phyloP scores from a whole-genome alignment of 2,888 invertebrate genomes.

The Atrina japonica region DNA sequence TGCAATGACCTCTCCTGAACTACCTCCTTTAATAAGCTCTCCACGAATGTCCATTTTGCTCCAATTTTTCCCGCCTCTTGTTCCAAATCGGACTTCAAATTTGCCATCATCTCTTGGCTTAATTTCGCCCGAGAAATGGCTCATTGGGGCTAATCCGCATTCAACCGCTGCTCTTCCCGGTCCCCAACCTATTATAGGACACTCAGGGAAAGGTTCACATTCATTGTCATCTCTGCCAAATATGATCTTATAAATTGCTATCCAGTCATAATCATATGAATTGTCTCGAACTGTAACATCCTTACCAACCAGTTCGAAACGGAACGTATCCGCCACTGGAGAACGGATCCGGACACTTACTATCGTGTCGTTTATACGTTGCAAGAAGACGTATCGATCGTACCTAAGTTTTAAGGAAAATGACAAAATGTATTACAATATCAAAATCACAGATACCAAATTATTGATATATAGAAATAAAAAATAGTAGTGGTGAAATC shows the following conservation, averaged over 20 bases:
- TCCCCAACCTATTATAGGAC: conserved; percentile 76
- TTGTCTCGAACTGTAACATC: conserved; percentile 59
- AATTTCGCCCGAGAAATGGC: conserved; percentile 60
- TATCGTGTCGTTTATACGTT: conserved; percentile 56
- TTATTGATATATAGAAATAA: conserved; percentile 17
- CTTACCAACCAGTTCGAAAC: conserved; percentile 73
- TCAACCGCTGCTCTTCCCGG: conserved; percentile 58
- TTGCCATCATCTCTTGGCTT: conserved; percentile 52
- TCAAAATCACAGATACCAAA: too few relatives aligned
- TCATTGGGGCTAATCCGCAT: conserved; percentile 58
- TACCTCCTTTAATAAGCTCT: conserved; percentile 53
- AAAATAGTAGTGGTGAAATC: too few relatives aligned
- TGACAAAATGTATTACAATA: too few relatives aligned
- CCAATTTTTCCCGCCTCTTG: conserved; percentile 43
- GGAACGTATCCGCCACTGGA: conserved; percentile 63
- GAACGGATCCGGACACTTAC: conserved; percentile 59
- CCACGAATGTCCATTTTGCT: conserved; percentile 52
- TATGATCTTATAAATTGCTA: conserved; percentile 64
- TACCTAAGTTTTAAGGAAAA: conserved; percentile 32
- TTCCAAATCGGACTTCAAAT: conserved; percentile 55
- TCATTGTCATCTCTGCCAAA: conserved; percentile 49
- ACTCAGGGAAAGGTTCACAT: conserved; percentile 68
- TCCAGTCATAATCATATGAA: conserved; percentile 65
- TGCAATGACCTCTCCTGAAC: conserved; percentile 48
- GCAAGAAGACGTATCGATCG: conserved; percentile 63